Percentiles rank a stretch among this genome's conserved stretches.
These are phyloP conservation scores for Halichoeres trimaculatus DNA, from an alignment of 2,113 vertebrate species.

Conservation along the genomic window DNA sequence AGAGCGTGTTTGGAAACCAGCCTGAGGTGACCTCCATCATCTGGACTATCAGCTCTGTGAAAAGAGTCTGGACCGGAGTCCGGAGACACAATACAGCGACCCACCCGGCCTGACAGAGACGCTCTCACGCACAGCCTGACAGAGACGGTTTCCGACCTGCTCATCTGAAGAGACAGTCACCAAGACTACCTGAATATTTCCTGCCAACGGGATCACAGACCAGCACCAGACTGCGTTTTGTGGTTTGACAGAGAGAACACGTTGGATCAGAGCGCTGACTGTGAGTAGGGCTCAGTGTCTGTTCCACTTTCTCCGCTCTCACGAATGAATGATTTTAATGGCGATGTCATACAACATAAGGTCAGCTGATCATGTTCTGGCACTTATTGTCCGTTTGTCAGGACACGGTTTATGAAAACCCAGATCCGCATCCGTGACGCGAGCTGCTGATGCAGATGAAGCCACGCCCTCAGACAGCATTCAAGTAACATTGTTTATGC, in stretches of 20 bases:
- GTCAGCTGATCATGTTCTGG: constrained; percentile 39
- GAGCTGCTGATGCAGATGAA: constrained; percentile 46
- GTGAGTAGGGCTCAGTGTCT: constrained; percentile 42
- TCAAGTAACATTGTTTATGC: constrained; percentile 31
- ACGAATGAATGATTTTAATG: constrained; percentile 9
- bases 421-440: constrained; percentile 50
- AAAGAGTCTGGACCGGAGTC: neutral
- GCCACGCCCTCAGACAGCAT: constrained; percentile 63
- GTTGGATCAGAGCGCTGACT: neutral
- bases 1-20: constrained; percentile 6
- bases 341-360: constrained; percentile 30
- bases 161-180: constrained; percentile 16
- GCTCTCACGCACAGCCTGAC: neutral
- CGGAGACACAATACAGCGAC: neutral
- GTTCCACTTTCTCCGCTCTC: neutral
- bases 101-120: constrained; percentile 34
- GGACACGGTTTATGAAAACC: constrained; percentile 26
- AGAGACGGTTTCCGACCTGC: neutral
- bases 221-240: neutral
- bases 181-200: neutral
- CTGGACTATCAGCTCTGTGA: constrained; percentile 3
- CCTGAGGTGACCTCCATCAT: constrained; percentile 44
- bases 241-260: neutral
- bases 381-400: neutral
- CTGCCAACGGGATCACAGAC: neutral